phyloP scores from a whole-genome alignment of 2,113 vertebrate species.

The Dasyurus viverrinus region DNA sequence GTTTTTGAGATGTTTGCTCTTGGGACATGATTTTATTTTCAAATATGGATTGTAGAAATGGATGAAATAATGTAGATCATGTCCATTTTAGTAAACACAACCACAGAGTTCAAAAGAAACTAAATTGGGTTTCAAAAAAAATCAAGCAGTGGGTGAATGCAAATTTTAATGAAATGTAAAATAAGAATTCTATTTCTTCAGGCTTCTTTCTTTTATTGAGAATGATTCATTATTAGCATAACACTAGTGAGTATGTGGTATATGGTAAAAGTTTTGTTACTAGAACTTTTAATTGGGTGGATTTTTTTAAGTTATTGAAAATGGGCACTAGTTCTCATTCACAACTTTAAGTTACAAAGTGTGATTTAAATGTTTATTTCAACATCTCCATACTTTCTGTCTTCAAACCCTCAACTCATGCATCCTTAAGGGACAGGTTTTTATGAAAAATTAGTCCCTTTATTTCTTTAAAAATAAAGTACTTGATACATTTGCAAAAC shows the following conservation, averaged over 20 bases:
- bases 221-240: background rate
- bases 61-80: background rate
- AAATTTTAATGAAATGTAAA: background rate
- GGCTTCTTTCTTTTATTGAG: background rate
- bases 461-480: slow-evolving; percentile 6
- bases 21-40: background rate
- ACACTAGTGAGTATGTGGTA: background rate
- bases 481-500: background rate
- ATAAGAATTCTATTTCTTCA: background rate
- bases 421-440: background rate
- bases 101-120: background rate
- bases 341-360: background rate
- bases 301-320: slow-evolving; percentile 33
- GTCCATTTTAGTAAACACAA: background rate
- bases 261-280: background rate
- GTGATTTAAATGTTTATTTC: background rate
- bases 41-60: background rate
- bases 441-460: background rate
- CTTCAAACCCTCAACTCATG: background rate
- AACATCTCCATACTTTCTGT: background rate
- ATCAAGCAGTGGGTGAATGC: background rate
- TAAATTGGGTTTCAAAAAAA: background rate
- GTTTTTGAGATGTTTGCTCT: background rate
- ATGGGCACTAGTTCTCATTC: background rate
- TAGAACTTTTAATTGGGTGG: background rate